Evolutionary conservation across 2,113 vertebrate genomes (phyloP).

Genomic region (Muntiacus reevesi): DNA sequence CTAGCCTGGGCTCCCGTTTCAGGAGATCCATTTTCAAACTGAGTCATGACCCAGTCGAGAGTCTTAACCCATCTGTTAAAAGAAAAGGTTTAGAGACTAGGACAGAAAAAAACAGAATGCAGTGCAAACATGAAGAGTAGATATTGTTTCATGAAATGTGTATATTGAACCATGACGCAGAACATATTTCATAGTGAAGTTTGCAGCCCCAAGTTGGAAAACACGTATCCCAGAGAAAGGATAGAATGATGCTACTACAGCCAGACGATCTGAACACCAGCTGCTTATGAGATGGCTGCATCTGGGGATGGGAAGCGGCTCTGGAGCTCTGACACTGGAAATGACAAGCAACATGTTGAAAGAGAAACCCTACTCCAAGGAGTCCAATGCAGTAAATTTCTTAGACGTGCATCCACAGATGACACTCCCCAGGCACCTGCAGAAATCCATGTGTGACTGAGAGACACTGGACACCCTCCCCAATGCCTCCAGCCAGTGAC

Average conservation of each 20-base stretch:
- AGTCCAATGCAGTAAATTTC: background rate
- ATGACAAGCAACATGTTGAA: background rate
- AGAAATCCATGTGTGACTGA: background rate
- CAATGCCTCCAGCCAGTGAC: background rate
- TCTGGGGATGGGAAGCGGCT: background rate
- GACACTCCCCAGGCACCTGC: background rate
- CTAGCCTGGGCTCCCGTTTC: background rate
- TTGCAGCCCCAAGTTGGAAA: background rate
- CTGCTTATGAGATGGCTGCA: background rate
- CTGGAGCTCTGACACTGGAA: background rate
- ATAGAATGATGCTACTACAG: background rate
- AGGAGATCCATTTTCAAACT: background rate
- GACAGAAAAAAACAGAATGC: background rate
- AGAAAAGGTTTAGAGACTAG: background rate
- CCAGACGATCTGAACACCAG: background rate
- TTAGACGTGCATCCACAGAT: background rate
- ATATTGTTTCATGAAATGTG: background rate
- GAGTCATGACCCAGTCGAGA: background rate
- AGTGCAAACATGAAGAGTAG: background rate
- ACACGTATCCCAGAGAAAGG: background rate
- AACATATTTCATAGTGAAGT: background rate
- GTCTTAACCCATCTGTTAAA: background rate
- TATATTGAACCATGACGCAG: background rate
- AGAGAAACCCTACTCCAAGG: background rate
- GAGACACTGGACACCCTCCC: background rate